These are phyloP conservation scores for Bombus superbus DNA, from an alignment of 1,140 invertebrate species.

Conservation along the genomic window DNA sequence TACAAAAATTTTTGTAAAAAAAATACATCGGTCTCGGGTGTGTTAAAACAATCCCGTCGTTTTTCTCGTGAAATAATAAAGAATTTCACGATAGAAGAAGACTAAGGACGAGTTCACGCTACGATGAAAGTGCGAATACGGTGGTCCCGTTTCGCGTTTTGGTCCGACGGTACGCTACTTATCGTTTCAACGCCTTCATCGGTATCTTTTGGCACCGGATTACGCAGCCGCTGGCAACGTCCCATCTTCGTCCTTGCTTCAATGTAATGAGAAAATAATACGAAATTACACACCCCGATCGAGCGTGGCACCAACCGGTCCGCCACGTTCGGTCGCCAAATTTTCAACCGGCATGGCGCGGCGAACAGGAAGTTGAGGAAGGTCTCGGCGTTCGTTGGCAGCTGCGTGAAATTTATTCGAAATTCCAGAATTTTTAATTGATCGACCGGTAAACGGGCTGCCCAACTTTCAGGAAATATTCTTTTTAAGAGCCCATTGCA, in stretches of 20 bases:
- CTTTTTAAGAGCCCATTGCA: neutral
- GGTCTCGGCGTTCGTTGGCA: conserved; percentile 3
- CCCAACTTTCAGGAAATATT: neutral
- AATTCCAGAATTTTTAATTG: conserved; percentile 2
- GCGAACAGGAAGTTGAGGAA: conserved; percentile 13
- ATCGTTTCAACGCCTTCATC: conserved; percentile 54
- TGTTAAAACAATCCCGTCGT: no score
- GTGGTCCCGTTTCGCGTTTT: neutral
- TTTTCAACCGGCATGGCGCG: neutral
- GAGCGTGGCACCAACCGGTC: conserved; percentile 35
- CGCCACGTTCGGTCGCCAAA: conserved; percentile 25
- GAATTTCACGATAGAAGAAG: no score
- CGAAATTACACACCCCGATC: conserved; percentile 71
- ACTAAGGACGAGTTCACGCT: neutral
- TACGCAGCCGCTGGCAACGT: conserved; percentile 51
- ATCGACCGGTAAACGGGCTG: neutral
- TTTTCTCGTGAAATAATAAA: no score
- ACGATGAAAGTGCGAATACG: neutral
- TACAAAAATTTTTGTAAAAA: no score
- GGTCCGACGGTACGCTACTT: conserved; percentile 36
- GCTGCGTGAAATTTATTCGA: conserved; percentile 23
- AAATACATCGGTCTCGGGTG: no score
- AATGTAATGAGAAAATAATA: conserved; percentile 72
- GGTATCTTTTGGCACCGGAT: conserved; percentile 54
- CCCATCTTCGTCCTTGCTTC: conserved; percentile 35